These are phyloP conservation scores for Zoanthus sansibaricus DNA, from an alignment of 92 coral and sea anemone genomes.

Conservation along the genomic window DNA sequence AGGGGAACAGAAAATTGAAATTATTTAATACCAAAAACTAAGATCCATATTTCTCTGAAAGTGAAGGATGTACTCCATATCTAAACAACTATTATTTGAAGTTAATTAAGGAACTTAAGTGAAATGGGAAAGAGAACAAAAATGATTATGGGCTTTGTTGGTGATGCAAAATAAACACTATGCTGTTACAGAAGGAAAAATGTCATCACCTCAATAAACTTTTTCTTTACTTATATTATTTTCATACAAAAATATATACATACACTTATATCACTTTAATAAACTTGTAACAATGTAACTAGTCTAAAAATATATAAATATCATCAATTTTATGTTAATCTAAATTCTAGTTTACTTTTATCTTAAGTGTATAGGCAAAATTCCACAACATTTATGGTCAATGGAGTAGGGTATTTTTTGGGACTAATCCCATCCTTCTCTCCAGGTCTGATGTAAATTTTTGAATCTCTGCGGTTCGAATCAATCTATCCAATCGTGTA, in stretches of 20 bases:
- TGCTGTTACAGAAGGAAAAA: conserved; percentile 9
- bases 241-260: too few species aligned
- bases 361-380: not conserved
- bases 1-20: not conserved
- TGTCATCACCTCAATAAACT: too few species aligned
- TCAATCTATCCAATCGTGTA: conserved; percentile 15
- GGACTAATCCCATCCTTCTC: not conserved
- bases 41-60: conserved; percentile 1
- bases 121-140: conserved; percentile 20
- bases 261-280: conserved; percentile 18
- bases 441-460: not conserved
- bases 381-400: conserved; percentile 18
- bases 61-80: conserved; percentile 32
- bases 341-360: conserved; percentile 7
- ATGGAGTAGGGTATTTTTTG: not conserved
- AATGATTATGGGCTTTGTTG: conserved; percentile 16
- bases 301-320: conserved; percentile 11
- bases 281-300: conserved; percentile 13
- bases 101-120: conserved; percentile 16
- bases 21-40: not conserved
- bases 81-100: conserved; percentile 28
- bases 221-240: too few species aligned
- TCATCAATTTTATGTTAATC: conserved; percentile 1
- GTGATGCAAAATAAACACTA: conserved; percentile 24
- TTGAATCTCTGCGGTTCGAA: not conserved